Evolutionary conservation across 2,797 vertebrate genomes (phyloP).

Genomic region (Loris lydekkerianus): DNA sequence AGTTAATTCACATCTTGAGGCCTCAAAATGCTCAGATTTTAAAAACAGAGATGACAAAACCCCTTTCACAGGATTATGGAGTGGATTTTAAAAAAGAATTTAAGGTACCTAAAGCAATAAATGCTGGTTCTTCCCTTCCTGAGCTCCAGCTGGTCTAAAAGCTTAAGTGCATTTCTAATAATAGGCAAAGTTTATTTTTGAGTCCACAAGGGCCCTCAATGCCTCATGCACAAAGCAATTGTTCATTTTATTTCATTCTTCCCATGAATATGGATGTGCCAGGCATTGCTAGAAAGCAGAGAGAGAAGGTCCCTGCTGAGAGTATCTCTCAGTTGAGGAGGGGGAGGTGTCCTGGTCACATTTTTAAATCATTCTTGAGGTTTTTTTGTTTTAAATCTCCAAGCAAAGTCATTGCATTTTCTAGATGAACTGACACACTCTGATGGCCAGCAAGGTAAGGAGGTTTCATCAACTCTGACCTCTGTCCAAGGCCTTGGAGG

Average conservation of each 20-base stretch:
- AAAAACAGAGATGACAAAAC: constrained; percentile 50
- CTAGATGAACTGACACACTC: background rate
- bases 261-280: background rate
- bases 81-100: constrained; percentile 35
- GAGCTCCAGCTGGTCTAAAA: constrained; percentile 18
- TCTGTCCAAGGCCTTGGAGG: background rate
- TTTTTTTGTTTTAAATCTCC: background rate
- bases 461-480: background rate
- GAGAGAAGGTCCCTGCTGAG: background rate
- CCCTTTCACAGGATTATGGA: background rate
- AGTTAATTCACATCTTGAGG: background rate
- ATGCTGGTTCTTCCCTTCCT: background rate
- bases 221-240: background rate
- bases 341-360: background rate
- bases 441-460: background rate
- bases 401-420: background rate
- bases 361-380: background rate
- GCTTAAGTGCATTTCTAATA: background rate
- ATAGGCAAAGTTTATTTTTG: background rate
- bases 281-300: background rate
- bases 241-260: background rate
- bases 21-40: background rate
- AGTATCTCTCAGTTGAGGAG: background rate
- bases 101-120: background rate
- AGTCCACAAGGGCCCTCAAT: background rate